phyloP scores from a whole-genome alignment of 2,113 vertebrate genomes.

The Andinoacara biseriatus region DNA sequence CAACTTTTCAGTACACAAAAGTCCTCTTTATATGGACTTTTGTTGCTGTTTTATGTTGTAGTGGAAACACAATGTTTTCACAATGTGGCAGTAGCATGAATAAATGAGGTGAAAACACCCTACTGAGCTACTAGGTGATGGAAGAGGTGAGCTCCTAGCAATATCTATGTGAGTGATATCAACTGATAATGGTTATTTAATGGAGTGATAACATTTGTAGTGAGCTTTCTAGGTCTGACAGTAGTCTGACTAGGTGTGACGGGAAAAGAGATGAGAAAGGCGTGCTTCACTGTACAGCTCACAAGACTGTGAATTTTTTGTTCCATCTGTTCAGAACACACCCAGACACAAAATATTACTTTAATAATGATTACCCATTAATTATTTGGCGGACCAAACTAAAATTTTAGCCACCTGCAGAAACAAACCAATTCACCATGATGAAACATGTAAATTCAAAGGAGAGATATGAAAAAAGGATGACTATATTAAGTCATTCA shows the following conservation, averaged over 20 bases:
- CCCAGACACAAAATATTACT: neutral
- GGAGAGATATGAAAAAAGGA: neutral
- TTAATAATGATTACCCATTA: no score
- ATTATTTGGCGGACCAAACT: no score
- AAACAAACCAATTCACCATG: no score
- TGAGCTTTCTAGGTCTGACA: constrained; percentile 2
- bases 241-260: neutral
- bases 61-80: neutral
- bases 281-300: neutral
- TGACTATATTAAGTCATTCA: neutral
- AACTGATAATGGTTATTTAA: neutral
- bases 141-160: constrained; percentile 5
- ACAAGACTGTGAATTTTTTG: neutral
- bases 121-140: constrained; percentile 7
- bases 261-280: neutral
- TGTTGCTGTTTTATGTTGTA: constrained; percentile 13
- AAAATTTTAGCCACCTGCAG: no score
- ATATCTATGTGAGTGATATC: neutral
- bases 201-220: neutral
- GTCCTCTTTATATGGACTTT: neutral
- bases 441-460: no score
- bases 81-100: neutral
- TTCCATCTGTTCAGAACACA: neutral
- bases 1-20: neutral
- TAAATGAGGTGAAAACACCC: constrained; percentile 13